Percentiles rank a stretch among this genome's conserved stretches.
Evolutionary conservation across 2,888 invertebrate genomes (phyloP).

Genomic region (Maniola hyperantus): DNA sequence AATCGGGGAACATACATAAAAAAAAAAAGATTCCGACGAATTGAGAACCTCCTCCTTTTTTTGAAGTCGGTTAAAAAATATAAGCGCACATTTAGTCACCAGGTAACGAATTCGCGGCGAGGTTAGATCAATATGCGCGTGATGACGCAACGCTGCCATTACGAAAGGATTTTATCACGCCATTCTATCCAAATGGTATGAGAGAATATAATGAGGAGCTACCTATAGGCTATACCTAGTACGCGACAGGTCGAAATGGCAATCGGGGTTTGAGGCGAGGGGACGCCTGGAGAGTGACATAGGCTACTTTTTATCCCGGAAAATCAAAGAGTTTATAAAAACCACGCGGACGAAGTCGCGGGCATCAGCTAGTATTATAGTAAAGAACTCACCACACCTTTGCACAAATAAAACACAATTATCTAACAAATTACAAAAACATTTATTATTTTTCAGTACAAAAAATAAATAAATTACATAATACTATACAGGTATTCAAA

Average conservation of each 20-base stretch:
- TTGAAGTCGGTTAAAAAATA: no score
- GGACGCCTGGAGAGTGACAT: no score
- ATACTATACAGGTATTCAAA: slow-evolving; percentile 83
- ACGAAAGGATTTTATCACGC: slow-evolving; percentile 23
- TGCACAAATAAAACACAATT: slow-evolving; percentile 36
- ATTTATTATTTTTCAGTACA: slow-evolving; percentile 57
- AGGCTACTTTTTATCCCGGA: no score
- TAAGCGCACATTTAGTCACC: slow-evolving; percentile 30
- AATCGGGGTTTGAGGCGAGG: no score
- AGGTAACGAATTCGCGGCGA: slow-evolving; percentile 48
- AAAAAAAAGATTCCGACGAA: no score
- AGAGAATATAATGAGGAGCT: background rate
- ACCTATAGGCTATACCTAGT: background rate
- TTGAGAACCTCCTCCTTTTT: no score
- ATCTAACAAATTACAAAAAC: slow-evolving; percentile 55
- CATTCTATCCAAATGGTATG: slow-evolving; percentile 29
- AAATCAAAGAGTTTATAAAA: background rate
- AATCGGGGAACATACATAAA: no score
- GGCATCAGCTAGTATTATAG: no score
- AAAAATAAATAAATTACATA: slow-evolving; percentile 42
- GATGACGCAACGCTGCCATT: slow-evolving; percentile 49
- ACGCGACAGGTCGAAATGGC: no score
- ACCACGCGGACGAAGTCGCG: no score
- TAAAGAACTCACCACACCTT: slow-evolving; percentile 49
- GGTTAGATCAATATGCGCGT: slow-evolving; percentile 62